These are phyloP conservation scores for Orchestia grillus DNA, from an alignment of 1,140 invertebrate species.

Conservation along the genomic window DNA sequence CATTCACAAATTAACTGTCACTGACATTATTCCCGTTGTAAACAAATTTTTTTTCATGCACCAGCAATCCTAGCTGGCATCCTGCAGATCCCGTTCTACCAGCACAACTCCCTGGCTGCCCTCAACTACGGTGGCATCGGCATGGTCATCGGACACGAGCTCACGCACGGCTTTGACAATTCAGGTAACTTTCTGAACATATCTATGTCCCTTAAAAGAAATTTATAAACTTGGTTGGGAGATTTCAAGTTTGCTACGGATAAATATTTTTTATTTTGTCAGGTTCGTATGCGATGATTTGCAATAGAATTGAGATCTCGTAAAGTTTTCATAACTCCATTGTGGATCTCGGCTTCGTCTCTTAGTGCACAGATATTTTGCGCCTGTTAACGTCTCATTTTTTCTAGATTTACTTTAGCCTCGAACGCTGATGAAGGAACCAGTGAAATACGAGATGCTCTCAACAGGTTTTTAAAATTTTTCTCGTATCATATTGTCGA, in stretches of 20 bases:
- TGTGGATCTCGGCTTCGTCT: too few species aligned
- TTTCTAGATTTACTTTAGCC: too few species aligned
- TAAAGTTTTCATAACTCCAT: too few species aligned
- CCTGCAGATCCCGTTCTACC: slow-evolving; percentile 74
- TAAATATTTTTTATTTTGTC: neutral
- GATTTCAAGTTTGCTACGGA: neutral
- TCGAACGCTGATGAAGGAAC: too few species aligned
- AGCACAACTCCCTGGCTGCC: slow-evolving; percentile 62
- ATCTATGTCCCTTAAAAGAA: neutral
- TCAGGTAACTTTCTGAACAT: slow-evolving; percentile 73
- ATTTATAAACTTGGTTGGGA: neutral
- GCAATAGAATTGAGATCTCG: too few species aligned
- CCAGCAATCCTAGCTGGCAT: slow-evolving; percentile 75
- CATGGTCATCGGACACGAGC: slow-evolving; percentile 72
- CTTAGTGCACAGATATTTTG: too few species aligned
- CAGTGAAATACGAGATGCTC: too few species aligned
- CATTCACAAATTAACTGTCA: neutral
- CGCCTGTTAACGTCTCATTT: too few species aligned
- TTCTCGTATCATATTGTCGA: too few species aligned
- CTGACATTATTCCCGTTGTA: neutral
- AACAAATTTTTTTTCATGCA: neutral
- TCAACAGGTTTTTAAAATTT: too few species aligned
- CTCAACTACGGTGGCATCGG: slow-evolving; percentile 72
- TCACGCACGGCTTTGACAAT: slow-evolving; percentile 73
- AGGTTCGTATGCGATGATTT: too few species aligned